phyloP scores from a whole-genome alignment of 1,140 invertebrate species.

The Temnothorax curvispinosus region DNA sequence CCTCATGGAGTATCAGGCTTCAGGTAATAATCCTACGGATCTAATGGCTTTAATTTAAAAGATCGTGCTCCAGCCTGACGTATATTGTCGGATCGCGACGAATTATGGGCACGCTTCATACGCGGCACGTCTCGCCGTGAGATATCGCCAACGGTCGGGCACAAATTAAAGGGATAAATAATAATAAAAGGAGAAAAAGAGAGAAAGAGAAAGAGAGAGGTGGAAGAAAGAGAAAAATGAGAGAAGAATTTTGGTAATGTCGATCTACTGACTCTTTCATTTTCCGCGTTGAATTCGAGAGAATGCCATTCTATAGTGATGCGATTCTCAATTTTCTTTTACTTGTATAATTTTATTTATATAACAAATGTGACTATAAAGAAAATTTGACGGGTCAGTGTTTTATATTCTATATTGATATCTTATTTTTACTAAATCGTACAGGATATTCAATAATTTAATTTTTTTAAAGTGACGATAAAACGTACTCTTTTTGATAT shows the following conservation, averaged over 20 bases:
- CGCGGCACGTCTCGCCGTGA: conserved; percentile 35
- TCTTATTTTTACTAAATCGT: not conserved
- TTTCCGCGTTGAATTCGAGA: conserved; percentile 9
- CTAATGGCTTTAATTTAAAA: conserved; percentile 59
- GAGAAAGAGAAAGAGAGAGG: conserved; percentile 7
- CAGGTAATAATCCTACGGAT: conserved; percentile 39
- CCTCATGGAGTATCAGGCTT: conserved; percentile 33
- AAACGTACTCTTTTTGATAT: not conserved
- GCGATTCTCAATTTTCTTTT: not conserved
- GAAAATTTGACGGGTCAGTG: not conserved
- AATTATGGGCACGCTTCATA: conserved; percentile 50
- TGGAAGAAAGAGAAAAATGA: not conserved
- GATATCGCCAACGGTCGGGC: conserved; percentile 43
- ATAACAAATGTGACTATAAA: not conserved
- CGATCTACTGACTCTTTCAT: conserved; percentile 25
- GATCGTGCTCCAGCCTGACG: conserved; percentile 21
- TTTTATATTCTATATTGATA: not conserved
- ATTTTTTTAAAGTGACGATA: not conserved
- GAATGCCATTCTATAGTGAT: not conserved
- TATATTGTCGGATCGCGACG: conserved; percentile 49
- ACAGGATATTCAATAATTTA: not conserved
- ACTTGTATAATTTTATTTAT: not conserved
- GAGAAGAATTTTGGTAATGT: not conserved
- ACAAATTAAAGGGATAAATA: conserved; percentile 59
- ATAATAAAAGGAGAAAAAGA: conserved; percentile 56